Conservation (phyloP, 2,113 vertebrate species). For the Oryctolagus cuniculus region mOryCun1.1 NC_091435.1:95446001-95446500, state of each 20-base stretch:
- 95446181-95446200: too few species aligned
- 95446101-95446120: too few species aligned
- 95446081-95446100: too few species aligned
- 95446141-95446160: too few species aligned
- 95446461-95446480: background rate
- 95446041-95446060: too few species aligned
- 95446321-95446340: background rate
- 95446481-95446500: background rate
- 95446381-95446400: background rate
- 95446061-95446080: too few species aligned
- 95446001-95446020: too few species aligned
- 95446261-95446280: background rate
- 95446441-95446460: background rate
- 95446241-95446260: background rate
- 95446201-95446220: too few species aligned
- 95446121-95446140: too few species aligned
- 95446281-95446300: background rate
- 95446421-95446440: background rate
- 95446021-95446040: too few species aligned
- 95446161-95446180: too few species aligned
- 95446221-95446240: too few species aligned
- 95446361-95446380: background rate
- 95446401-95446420: background rate
- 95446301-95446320: background rate
- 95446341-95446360: background rate